phyloP scores from a whole-genome alignment of 2,113 vertebrate species.

The Patagioenas fasciata region DNA sequence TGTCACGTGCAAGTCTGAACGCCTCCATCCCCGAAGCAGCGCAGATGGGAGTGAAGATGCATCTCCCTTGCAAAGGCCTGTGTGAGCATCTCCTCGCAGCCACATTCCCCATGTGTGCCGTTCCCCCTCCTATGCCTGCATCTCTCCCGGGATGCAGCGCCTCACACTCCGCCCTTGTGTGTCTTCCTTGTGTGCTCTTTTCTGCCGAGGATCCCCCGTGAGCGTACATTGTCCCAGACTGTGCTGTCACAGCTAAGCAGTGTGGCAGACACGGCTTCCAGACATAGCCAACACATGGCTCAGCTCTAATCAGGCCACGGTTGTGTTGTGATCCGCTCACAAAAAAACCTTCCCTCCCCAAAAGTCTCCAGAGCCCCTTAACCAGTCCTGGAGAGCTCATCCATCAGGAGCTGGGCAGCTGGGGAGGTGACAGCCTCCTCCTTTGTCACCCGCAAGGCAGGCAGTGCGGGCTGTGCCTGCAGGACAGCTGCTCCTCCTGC shows the following conservation, averaged over 20 bases:
- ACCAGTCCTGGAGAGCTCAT: neutral
- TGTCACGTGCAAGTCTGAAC: neutral
- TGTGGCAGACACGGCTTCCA: neutral
- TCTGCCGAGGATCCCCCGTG: constrained; percentile 19
- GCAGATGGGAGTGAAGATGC: neutral
- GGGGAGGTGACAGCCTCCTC: neutral
- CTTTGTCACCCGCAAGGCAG: neutral
- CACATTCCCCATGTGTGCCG: neutral
- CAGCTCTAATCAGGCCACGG: neutral
- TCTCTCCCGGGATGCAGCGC: neutral
- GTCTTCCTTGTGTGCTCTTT: neutral
- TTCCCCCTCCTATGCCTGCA: neutral
- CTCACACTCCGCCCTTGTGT: neutral
- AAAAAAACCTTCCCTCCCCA: neutral
- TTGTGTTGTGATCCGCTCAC: constrained; percentile 3
- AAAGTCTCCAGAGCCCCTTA: neutral
- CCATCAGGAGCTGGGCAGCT: constrained; percentile 3
- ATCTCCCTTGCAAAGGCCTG: neutral
- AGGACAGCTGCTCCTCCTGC: constrained; percentile 27
- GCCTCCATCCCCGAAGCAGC: neutral
- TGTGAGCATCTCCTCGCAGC: neutral
- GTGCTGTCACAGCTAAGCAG: constrained; percentile 21
- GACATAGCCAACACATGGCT: constrained; percentile 21
- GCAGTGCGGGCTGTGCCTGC: neutral
- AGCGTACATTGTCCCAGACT: constrained; percentile 23